Percentiles rank a stretch among this genome's conserved stretches.
These are phyloP conservation scores for Semibalanus balanoides DNA, from an alignment of 1,140 invertebrate species.

Conservation along the genomic window DNA sequence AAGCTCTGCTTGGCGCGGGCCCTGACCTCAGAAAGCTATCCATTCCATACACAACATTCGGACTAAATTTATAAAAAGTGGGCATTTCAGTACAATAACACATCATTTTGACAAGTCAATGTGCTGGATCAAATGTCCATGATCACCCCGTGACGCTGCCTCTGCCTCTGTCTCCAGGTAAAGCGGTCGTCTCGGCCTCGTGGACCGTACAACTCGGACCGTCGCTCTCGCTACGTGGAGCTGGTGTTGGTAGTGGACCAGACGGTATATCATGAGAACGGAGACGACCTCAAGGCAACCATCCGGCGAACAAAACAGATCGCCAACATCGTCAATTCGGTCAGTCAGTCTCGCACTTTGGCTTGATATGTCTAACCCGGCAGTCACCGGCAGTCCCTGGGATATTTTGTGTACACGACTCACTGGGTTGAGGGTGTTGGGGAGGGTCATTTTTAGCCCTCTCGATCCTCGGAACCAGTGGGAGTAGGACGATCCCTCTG, in stretches of 20 bases:
- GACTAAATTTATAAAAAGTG: no score
- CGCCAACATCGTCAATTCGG: conserved; percentile 88
- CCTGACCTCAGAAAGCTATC: no score
- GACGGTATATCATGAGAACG: conserved; percentile 58
- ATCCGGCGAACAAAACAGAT: conserved; percentile 74
- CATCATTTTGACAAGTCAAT: not conserved
- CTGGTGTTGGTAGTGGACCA: conserved; percentile 83
- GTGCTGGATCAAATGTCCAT: not conserved
- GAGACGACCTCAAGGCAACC: conserved; percentile 50
- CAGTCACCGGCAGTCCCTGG: no score
- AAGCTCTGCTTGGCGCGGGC: no score
- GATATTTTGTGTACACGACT: no score
- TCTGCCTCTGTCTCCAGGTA: conserved; percentile 10
- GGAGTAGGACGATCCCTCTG: no score
- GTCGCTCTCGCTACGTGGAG: conserved; percentile 76
- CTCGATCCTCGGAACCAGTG: no score
- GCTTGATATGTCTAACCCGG: no score
- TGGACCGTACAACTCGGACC: conserved; percentile 76
- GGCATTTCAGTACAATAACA: not conserved
- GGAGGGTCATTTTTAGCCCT: no score
- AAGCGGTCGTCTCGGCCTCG: conserved; percentile 5
- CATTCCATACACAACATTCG: no score
- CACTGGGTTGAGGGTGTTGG: no score
- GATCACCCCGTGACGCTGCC: conserved; percentile 8
- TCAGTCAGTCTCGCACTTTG: conserved; percentile 52